These are phyloP conservation scores for Terrapene triunguis DNA, from an alignment of 2,113 vertebrate genomes.

Conservation along the genomic window DNA sequence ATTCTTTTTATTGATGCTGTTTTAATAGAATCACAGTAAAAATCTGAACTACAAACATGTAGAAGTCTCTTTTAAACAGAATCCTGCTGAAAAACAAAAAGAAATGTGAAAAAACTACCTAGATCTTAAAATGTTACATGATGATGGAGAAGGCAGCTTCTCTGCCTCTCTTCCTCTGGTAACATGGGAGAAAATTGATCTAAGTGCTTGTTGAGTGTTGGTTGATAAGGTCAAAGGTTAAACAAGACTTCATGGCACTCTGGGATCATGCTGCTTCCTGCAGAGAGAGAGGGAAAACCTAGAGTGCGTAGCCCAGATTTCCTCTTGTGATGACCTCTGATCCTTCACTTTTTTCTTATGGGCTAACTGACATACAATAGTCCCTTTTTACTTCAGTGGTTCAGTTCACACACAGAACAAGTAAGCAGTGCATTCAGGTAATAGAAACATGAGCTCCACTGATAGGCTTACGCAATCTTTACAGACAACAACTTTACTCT, in stretches of 20 bases:
- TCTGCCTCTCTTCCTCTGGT: not conserved
- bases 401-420: not conserved
- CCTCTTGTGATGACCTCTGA: conserved; percentile 47
- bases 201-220: not conserved
- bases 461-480: not conserved
- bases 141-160: not conserved
- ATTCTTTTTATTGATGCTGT: not conserved
- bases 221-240: not conserved
- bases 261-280: conserved; percentile 27
- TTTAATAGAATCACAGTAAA: not conserved
- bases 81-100: not conserved
- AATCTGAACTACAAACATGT: not conserved
- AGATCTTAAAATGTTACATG: not conserved
- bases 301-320: not conserved
- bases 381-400: not conserved
- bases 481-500: not conserved
- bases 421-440: not conserved
- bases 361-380: not conserved
- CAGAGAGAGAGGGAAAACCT: not conserved
- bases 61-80: not conserved
- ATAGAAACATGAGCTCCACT: not conserved
- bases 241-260: not conserved
- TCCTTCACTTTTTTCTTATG: not conserved
- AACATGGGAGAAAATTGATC: not conserved
- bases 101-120: not conserved